Evolutionary conservation across 2,113 vertebrate species (phyloP), one percentile per base, ranked within the genome.

Genomic region (Rhombomys opimus): DNA sequence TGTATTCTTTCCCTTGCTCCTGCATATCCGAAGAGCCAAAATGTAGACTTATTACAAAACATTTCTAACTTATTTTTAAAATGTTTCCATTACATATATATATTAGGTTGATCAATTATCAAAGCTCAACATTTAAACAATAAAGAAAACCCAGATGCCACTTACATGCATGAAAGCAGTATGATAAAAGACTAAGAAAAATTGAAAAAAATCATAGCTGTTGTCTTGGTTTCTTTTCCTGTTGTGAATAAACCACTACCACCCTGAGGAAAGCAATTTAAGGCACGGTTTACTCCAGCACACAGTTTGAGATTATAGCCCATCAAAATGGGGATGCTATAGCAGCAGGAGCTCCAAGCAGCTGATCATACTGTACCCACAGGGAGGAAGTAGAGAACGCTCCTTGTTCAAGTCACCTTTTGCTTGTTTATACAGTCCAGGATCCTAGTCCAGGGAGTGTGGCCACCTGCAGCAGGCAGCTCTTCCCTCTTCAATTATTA

Each of bases 41-140:
- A 86, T 46, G 70, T 61, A 65, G 41, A 87, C 30, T 12, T 95
- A 97, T 65, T 90, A 95, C 72, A 92, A 97, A 96, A 93, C 90
- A 92, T 70, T 80, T 41, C 52, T 59, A 81, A 23, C 54, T 82
- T n/a, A 25, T 72, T 73, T 46, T 10, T 70, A 96, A 93, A 59
- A 38, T 61, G n/a, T 75, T 95, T 73, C 59, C 10, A 84, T 5
- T 65, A 61, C 25, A 97, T 54, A 91, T 65, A 91, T 65, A 86
- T 59, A 90, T 54, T 61, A 94, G 32, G 32, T 20, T 92, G 57
- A 38, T 95, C 65, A 89, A 91, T 86, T 25, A 41, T 30, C 30
- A 61, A 82, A 41, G 59, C 76, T 80, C 76, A 97, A 88, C 32
- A 92, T 52, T 95, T 65, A 92, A 96, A 61, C n/a, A 61, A 82